Conservation (phyloP, 2,113 vertebrate species). For the Sigmodon hispidus region DNA sequence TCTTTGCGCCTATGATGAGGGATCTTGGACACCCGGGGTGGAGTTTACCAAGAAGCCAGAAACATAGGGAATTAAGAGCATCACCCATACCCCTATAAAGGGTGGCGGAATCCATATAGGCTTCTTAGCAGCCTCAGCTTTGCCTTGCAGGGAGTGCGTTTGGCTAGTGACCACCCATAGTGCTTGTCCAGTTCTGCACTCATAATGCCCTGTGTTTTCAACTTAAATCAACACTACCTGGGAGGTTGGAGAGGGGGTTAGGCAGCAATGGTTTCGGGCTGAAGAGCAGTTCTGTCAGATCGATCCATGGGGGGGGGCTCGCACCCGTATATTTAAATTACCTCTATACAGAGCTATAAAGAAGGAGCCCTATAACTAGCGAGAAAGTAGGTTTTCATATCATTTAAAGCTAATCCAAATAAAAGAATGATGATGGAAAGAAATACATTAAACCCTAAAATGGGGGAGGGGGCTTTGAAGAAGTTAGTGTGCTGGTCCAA, state of each 20-base stretch:
- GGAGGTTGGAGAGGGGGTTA: fast-evolving
- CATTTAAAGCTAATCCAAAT: not conserved
- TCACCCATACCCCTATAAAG: not conserved
- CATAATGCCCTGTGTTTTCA: not conserved
- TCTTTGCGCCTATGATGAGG: not conserved
- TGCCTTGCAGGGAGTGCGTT: not conserved
- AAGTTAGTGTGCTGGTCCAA: not conserved
- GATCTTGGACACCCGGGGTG: conserved; percentile 1
- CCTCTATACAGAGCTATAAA: not conserved
- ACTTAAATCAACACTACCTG: not conserved
- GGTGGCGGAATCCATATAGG: not conserved
- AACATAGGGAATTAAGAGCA: not conserved
- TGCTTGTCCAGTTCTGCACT: not conserved
- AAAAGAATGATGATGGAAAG: not conserved
- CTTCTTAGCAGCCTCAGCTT: not conserved
- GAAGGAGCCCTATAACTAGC: not conserved
- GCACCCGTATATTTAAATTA: not conserved
- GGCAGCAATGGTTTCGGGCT: not conserved
- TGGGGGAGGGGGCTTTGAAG: not conserved
- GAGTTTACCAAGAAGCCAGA: too few species aligned
- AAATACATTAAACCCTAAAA: not conserved
- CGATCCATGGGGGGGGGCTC: not conserved
- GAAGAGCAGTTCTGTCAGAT: not conserved
- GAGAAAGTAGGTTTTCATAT: not conserved
- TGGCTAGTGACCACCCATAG: not conserved